Percentiles rank a stretch among this genome's conserved stretches.
These are phyloP conservation scores for Aulostomus chinensis DNA, from an alignment of 2,797 vertebrate species.

Conservation along the genomic window DNA sequence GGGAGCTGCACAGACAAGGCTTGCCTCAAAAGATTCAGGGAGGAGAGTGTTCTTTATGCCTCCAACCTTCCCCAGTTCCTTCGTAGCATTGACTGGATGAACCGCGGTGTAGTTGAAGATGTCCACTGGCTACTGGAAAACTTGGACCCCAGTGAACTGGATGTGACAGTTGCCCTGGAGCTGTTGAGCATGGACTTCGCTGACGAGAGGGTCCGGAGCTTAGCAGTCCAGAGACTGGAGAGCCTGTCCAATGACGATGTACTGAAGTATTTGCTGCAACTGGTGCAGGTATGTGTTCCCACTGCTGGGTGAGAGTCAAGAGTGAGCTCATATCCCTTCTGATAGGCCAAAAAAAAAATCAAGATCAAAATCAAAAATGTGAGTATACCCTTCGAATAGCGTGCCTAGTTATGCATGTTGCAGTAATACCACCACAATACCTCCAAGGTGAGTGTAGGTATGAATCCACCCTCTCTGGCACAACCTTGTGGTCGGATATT, in stretches of 20 bases:
- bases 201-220: constrained; percentile 72
- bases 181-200: constrained; percentile 79
- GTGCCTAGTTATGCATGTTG: too few relatives aligned
- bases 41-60: constrained; percentile 71
- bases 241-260: constrained; percentile 78
- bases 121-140: constrained; percentile 78
- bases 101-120: constrained; percentile 71
- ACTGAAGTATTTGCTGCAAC: constrained; percentile 80
- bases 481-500: too few relatives aligned
- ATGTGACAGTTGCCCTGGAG: constrained; percentile 79
- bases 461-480: too few relatives aligned
- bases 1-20: constrained; percentile 1
- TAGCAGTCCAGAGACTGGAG: constrained; percentile 79
- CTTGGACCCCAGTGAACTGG: constrained; percentile 72
- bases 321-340: too few relatives aligned
- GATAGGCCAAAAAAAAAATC: too few relatives aligned
- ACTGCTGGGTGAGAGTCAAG: too few relatives aligned
- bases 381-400: too few relatives aligned
- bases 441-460: too few relatives aligned
- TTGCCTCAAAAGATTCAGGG: constrained; percentile 58
- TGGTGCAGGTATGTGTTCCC: constrained; percentile 81
- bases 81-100: constrained; percentile 74
- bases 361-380: too few relatives aligned
- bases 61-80: constrained; percentile 78
- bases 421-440: too few relatives aligned